Evolutionary conservation across 2,113 vertebrate genomes (phyloP).

Genomic region (Mellivora capensis): DNA sequence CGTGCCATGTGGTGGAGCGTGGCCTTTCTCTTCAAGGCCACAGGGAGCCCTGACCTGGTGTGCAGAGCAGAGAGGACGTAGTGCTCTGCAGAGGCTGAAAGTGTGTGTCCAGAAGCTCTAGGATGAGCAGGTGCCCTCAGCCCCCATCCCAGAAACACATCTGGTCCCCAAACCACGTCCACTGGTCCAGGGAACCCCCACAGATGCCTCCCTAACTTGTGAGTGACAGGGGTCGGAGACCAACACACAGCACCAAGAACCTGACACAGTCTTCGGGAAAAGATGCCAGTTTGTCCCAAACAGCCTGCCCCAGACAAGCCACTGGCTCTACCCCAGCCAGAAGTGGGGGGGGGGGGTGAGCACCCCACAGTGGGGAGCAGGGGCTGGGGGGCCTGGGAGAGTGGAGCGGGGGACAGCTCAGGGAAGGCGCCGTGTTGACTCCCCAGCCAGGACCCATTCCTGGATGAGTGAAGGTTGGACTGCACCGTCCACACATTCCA

Average conservation of each 20-base stretch:
- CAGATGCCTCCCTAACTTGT: accelerated
- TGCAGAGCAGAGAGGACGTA: neutral
- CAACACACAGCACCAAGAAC: neutral
- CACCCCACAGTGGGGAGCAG: neutral
- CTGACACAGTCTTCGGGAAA: neutral
- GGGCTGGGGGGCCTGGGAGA: neutral
- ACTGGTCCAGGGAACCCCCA: neutral
- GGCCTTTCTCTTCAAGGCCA: neutral
- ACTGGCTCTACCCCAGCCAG: neutral
- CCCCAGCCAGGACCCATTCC: neutral
- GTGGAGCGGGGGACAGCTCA: neutral
- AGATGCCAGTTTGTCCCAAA: neutral
- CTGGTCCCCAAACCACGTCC: neutral
- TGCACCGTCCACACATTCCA: neutral
- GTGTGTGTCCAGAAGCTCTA: neutral
- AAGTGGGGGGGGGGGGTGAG: accelerated
- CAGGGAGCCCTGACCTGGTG: neutral
- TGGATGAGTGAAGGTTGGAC: neutral
- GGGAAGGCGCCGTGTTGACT: neutral
- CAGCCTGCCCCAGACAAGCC: neutral
- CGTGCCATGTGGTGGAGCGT: accelerated
- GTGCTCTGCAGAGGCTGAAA: accelerated
- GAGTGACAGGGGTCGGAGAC: neutral
- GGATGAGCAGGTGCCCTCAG: neutral
- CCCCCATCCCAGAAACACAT: neutral